A percentile compares a stretch with the other conserved stretches of the same genome.
Evolutionary conservation across 2,888 invertebrate genomes (phyloP).

Genomic region (Melanotus villosus): DNA sequence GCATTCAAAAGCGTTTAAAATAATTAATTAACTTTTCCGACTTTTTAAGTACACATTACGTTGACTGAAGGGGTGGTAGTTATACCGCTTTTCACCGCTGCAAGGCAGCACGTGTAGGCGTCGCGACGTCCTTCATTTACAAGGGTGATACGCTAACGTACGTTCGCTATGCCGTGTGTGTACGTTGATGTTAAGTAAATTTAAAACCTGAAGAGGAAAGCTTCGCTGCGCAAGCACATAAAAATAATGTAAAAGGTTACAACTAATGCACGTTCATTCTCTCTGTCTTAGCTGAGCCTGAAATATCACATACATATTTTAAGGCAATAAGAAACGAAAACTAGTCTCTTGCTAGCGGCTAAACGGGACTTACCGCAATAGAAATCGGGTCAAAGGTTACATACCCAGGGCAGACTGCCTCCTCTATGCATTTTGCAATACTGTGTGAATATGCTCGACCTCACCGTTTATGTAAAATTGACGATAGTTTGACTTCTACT

Average conservation of each 20-base stretch:
- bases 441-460: slow-evolving; percentile 43
- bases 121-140: slow-evolving; percentile 60
- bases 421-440: slow-evolving; percentile 53
- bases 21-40: slow-evolving; percentile 67
- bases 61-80: slow-evolving; percentile 37
- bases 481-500: slow-evolving; percentile 2
- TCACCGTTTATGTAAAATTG: slow-evolving; percentile 24
- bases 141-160: slow-evolving; percentile 30
- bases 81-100: slow-evolving; percentile 58
- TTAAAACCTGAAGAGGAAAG: background rate
- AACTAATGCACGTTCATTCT: slow-evolving; percentile 17
- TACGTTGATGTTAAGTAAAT: background rate
- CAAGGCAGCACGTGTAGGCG: slow-evolving; percentile 65
- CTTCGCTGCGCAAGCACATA: background rate
- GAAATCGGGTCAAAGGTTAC: slow-evolving; percentile 67
- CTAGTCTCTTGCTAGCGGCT: slow-evolving; percentile 56
- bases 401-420: slow-evolving; percentile 61
- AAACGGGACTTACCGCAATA: slow-evolving; percentile 64
- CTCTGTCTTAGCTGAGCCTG: slow-evolving; percentile 2
- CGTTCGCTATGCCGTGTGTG: too few species aligned
- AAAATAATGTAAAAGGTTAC: slow-evolving; percentile 27
- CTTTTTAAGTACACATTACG: slow-evolving; percentile 62
- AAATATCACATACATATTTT: slow-evolving; percentile 30
- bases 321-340: slow-evolving; percentile 49
- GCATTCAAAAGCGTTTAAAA: slow-evolving; percentile 61